phyloP scores from a whole-genome alignment of 2,113 vertebrate species.

The Xenopus laevis region DNA sequence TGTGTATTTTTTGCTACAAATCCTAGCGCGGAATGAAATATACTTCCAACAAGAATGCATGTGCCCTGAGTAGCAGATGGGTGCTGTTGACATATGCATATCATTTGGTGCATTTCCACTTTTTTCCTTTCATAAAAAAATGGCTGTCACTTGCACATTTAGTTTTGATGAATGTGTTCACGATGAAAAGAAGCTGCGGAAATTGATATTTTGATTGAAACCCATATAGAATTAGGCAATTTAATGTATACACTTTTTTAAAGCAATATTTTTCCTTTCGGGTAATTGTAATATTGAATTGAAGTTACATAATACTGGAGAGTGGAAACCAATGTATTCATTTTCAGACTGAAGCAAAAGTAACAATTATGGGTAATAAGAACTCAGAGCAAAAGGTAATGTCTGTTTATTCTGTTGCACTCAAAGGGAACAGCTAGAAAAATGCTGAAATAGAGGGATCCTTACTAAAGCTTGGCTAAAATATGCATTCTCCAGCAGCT shows the following conservation, averaged over 20 bases:
- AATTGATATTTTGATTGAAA: neutral
- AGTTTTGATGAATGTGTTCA: too few species aligned
- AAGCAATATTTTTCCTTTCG: neutral
- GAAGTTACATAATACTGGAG: too few species aligned
- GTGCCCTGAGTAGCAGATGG: too few species aligned
- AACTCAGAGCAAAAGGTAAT: conserved; percentile 12
- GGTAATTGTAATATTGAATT: neutral
- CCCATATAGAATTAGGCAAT: neutral
- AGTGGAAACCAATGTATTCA: neutral
- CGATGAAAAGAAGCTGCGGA: neutral
- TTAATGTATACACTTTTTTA: neutral
- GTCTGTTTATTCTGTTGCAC: conserved; percentile 18
- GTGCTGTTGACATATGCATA: too few species aligned
- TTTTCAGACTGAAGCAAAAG: neutral
- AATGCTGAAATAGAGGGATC: conserved; percentile 21
- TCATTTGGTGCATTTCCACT: too few species aligned
- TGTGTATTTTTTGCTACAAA: too few species aligned
- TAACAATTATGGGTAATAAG: neutral
- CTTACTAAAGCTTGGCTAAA: conserved; percentile 26
- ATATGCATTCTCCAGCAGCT: conserved; percentile 31
- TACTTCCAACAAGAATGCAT: too few species aligned
- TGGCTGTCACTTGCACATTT: neutral
- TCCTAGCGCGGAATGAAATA: too few species aligned
- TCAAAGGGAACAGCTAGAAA: neutral
- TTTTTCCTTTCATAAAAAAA: neutral